Evolutionary conservation across 1,140 invertebrate species (phyloP), one percentile per base, ranked within the genome.

Genomic region (Hyles vespertilio): DNA sequence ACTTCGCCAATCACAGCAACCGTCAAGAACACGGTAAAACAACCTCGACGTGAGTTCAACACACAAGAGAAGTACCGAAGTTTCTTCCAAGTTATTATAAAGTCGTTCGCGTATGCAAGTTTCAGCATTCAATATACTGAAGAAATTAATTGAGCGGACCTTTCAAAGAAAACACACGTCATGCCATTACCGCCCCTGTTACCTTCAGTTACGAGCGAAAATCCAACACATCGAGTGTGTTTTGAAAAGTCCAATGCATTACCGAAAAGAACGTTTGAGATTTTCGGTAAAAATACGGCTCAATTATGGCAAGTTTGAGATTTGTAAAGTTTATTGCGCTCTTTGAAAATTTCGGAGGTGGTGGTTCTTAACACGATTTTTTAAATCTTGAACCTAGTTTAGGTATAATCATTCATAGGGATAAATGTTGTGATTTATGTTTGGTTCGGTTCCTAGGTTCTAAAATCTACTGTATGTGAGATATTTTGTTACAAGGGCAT

Each of bases 61-160:
- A 32, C 32, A 40, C 36, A 40, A 40, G 36, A 40, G 36, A 40
- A 40, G 33, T 40, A 44, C 50, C 34, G 48, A 49, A 63, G 56
- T 63, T 63, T 56, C 51, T 9, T n/a, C 7, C 9, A 46, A 60
- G 51, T 58, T 58, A 55, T 51, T 55, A 60, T 60, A 60, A 55
- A 33, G 12, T 55, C 36, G 5, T 44, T 46, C 32, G 32, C 48
- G 40, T 51, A 47, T 53, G 45, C 50, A 40, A 50, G 22, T 48
- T 32, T 53, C 52, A 44, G 58, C 36, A 62, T 62, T 61, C 52
- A 56, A 51, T 51, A 57, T 10, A 44, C 46, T 36, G 12, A 44
- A 57, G 44, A 33, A 53, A 62, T 57, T 57, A 62, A 62, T 57
- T 43, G 51, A 53, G 50, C 55, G 32, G 40, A 43, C n/a, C 33